Percentiles rank a stretch among this genome's conserved stretches.
phyloP scores from a whole-genome alignment of 1,140 invertebrate species.

The Diachasmimorpha longicaudata region DNA sequence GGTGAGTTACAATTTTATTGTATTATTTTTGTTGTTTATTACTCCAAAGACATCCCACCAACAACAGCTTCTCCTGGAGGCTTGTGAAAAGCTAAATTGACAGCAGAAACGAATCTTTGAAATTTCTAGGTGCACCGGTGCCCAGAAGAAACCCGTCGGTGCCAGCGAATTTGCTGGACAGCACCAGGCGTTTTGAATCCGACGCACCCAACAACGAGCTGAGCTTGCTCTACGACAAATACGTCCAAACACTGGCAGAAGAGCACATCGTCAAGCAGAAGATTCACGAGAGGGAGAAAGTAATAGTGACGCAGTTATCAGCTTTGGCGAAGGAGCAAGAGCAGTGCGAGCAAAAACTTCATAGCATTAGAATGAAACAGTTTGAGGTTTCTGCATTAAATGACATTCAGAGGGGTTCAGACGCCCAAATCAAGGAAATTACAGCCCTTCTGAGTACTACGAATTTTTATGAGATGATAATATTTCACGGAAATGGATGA shows the following conservation, averaged over 20 bases:
- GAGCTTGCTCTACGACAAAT: slow-evolving; percentile 38
- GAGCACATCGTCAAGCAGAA: slow-evolving; percentile 37
- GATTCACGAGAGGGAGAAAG: slow-evolving; percentile 25
- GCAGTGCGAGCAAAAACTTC: slow-evolving; percentile 29
- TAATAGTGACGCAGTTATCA: slow-evolving; percentile 29
- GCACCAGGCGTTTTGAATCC: slow-evolving; percentile 5
- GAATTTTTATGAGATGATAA: neutral
- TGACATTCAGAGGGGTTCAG: slow-evolving; percentile 25
- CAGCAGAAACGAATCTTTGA: too few relatives aligned
- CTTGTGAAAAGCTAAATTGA: too few relatives aligned
- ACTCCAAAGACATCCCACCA: too few relatives aligned
- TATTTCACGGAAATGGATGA: neutral
- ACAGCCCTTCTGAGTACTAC: slow-evolving; percentile 25
- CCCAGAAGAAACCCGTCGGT: neutral
- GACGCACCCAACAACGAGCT: slow-evolving; percentile 33
- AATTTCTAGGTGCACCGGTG: neutral
- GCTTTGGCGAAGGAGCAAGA: slow-evolving; percentile 34
- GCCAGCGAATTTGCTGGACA: neutral
- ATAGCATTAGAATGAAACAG: slow-evolving; percentile 33
- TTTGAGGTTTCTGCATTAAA: slow-evolving; percentile 28
- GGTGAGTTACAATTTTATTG: neutral
- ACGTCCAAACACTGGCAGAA: slow-evolving; percentile 31
- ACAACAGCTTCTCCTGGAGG: too few relatives aligned
- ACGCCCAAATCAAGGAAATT: slow-evolving; percentile 19
- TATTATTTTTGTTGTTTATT: neutral